Percentiles rank a stretch among this genome's conserved stretches.
These are phyloP conservation scores for Rhinoderma darwinii DNA, from an alignment of 2,113 vertebrate species.

Conservation along the genomic window DNA sequence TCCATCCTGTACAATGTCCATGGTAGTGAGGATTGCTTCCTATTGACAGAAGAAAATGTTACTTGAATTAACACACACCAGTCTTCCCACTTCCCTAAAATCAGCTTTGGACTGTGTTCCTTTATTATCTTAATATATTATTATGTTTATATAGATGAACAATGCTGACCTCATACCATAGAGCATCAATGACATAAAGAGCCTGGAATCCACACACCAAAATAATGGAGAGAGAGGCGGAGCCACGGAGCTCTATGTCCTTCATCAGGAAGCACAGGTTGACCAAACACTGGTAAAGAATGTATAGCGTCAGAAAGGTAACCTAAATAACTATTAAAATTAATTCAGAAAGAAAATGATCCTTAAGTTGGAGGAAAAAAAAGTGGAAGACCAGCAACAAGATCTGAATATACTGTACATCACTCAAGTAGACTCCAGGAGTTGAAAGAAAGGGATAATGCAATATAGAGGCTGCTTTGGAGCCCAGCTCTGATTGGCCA, in stretches of 20 bases:
- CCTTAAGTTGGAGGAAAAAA: not conserved
- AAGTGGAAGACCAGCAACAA: not conserved
- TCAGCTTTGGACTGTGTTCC: not conserved
- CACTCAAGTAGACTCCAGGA: no score
- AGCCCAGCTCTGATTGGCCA: no score
- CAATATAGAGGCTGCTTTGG: no score
- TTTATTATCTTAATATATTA: not conserved
- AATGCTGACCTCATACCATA: conserved; percentile 84
- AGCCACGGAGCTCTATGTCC: conserved; percentile 80
- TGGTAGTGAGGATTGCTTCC: conserved; percentile 87
- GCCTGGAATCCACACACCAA: conserved; percentile 87
- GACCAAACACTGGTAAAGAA: conserved; percentile 76
- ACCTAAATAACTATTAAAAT: no score
- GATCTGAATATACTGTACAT: no score
- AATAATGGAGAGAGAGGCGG: conserved; percentile 85
- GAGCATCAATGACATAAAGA: conserved; percentile 83
- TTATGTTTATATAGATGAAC: not conserved
- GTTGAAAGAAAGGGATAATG: no score
- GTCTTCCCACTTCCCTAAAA: no score
- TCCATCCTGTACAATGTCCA: conserved; percentile 90
- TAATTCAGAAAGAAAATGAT: no score
- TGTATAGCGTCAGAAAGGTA: not conserved
- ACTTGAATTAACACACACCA: not conserved
- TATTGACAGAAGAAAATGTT: conserved; percentile 61
- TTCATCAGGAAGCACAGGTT: conserved; percentile 85